Percentiles rank a stretch among this genome's conserved stretches.
These are phyloP conservation scores for Odontomachus brunneus DNA, from an alignment of 1,140 invertebrate genomes.

Conservation along the genomic window DNA sequence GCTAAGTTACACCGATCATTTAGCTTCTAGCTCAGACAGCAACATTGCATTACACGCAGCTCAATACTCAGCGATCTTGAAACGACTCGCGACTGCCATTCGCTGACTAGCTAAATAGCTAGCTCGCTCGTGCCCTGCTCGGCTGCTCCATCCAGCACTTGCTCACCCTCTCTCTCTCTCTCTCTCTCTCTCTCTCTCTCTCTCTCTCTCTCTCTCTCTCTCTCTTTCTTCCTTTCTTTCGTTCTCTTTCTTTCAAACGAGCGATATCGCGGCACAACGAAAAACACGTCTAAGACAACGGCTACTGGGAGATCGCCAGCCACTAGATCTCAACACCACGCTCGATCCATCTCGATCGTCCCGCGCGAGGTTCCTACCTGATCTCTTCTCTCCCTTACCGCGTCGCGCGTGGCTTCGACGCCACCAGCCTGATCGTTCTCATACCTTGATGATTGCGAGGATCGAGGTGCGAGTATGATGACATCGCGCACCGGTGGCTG, in stretches of 20 bases:
- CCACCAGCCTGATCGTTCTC: slow-evolving; percentile 63
- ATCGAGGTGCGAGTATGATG: slow-evolving; percentile 44
- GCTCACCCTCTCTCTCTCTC: neutral
- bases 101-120: slow-evolving; percentile 13
- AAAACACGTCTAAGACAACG: slow-evolving; percentile 21
- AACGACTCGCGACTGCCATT: slow-evolving; percentile 20
- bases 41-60: slow-evolving; percentile 16
- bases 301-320: slow-evolving; percentile 45
- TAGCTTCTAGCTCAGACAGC: slow-evolving; percentile 25
- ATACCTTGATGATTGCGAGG: slow-evolving; percentile 71
- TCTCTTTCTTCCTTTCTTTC: neutral
- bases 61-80: slow-evolving; percentile 21
- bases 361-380: slow-evolving; percentile 45
- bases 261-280: slow-evolving; percentile 13
- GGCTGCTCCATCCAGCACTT: slow-evolving; percentile 14
- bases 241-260: neutral
- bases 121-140: neutral
- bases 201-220: too few relatives aligned
- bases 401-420: slow-evolving; percentile 43
- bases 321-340: slow-evolving; percentile 41
- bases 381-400: slow-evolving; percentile 38
- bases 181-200: too few relatives aligned
- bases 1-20: slow-evolving; percentile 27
- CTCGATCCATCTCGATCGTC: slow-evolving; percentile 27
- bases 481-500: slow-evolving; percentile 54